Conservation (phyloP, 64 coral and sea anemone species). For the Porites lutea region DNA sequence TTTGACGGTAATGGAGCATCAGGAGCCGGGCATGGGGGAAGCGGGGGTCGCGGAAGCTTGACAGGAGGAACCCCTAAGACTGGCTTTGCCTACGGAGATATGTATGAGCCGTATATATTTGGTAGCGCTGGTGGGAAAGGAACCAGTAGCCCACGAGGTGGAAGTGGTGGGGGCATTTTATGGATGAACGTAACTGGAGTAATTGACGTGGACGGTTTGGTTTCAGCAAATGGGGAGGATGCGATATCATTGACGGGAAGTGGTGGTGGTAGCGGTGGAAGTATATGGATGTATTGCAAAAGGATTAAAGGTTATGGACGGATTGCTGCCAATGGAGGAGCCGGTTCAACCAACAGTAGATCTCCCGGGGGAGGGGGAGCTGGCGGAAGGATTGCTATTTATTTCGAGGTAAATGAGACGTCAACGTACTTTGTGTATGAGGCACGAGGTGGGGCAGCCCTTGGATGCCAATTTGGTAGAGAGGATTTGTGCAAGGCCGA, state of each 20-base stretch:
- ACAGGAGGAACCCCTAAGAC: constrained; percentile 64
- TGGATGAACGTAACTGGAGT: constrained; percentile 98
- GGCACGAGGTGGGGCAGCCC: constrained; percentile 84
- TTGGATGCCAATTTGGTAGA: constrained; percentile 81
- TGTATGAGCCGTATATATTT: constrained; percentile 87
- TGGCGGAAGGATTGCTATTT: constrained; percentile 94
- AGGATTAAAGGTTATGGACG: constrained; percentile 92
- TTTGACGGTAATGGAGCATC: constrained; percentile 72
- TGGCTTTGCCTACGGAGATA: constrained; percentile 87
- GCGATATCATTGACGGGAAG: constrained; percentile 44
- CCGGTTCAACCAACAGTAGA: constrained; percentile 57
- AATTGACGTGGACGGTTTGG: constrained; percentile 90
- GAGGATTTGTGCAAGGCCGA: constrained; percentile 93
- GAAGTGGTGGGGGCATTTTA: constrained; percentile 87
- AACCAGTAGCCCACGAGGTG: constrained; percentile 59
- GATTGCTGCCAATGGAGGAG: constrained; percentile 95
- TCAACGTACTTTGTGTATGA: constrained; percentile 98
- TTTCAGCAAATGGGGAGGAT: constrained; percentile 89
- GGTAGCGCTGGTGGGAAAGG: constrained; percentile 91
- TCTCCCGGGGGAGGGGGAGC: constrained; percentile 89
- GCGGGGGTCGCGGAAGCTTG: constrained; percentile 86
- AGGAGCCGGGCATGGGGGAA: constrained; percentile 97
- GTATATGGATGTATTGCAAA: constrained; percentile 99
- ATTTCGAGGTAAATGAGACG: constrained; percentile 93
- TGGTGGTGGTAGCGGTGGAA: constrained; percentile 96